Evolutionary conservation across 2,888 invertebrate species (phyloP).

Genomic region (Caenorhabditis sp.): DNA sequence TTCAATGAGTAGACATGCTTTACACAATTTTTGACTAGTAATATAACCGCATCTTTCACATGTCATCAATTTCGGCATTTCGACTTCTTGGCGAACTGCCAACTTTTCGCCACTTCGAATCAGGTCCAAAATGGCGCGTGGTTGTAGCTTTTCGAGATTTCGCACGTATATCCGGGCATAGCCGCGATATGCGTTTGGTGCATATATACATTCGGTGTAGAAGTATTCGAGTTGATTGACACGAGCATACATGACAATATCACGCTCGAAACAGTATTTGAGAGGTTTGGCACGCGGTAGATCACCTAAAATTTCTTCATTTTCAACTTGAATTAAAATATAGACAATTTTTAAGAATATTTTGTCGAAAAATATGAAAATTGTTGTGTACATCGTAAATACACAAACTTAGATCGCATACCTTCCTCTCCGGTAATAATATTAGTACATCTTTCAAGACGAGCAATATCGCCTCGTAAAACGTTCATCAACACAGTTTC

Average conservation of each 20-base stretch:
- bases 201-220: constrained; percentile 89
- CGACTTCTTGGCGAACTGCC: constrained; percentile 82
- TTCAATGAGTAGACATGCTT: constrained; percentile 93
- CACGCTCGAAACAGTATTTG: constrained; percentile 92
- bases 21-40: constrained; percentile 90
- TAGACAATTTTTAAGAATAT: no score
- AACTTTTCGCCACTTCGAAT: constrained; percentile 78
- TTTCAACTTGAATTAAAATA: no score
- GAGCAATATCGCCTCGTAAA: constrained; percentile 90
- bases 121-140: constrained; percentile 75
- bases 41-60: constrained; percentile 81
- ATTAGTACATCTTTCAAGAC: constrained; percentile 51
- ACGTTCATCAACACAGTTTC: constrained; percentile 82
- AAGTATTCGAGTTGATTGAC: constrained; percentile 94
- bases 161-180: constrained; percentile 82
- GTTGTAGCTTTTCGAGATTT: constrained; percentile 90
- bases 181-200: constrained; percentile 82
- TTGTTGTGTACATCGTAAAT: no score
- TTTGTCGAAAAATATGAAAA: no score
- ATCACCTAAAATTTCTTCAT: constrained; percentile 13
- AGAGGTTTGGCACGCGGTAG: constrained; percentile 67
- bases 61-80: constrained; percentile 77
- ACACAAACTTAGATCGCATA: no score
- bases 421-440: constrained; percentile 63
- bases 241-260: constrained; percentile 90